Evolutionary conservation across 2,113 vertebrate genomes (phyloP), one percentile per base, ranked within the genome.

Genomic region (Australoheros scitulus): DNA sequence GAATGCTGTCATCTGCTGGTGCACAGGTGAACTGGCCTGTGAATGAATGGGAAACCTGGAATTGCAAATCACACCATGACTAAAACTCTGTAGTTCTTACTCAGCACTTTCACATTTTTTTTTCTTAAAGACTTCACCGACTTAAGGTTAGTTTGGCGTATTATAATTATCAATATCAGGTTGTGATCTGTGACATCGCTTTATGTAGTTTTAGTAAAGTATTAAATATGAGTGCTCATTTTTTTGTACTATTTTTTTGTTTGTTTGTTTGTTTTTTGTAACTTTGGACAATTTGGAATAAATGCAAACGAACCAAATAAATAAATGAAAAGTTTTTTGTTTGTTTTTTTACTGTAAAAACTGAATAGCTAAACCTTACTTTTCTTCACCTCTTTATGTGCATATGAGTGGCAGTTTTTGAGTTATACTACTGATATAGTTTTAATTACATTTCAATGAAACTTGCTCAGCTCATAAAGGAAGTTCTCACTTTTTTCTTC

Each of bases 1-100:
- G 15, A 81, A 89, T 83, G 85, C 85, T 89, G 76, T 79, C 88
- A 87, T 87, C 93, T 92, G 68, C 86, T 84, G 83, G 82, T 38
- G 70, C 41, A 6, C 26, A 75, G 81, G 76, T 78, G 80, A 79
- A 89, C 11, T 89, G 81, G 38, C 70, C 24, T 8, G n/a, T 41
- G 3, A 74, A 55, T 56, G n/a, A n/a, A n/a, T n/a, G 4, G 56
- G 76, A 77, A 50, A 13, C n/a, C 36, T 38, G 26, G 6, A 13
- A 58, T 3, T 26, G 11, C 26, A 11, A 50, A 64, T 83, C 72
- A 52, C 11, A 47, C 11, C 50, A 11, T 34, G 29, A 56, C 47
- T 77, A 83, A 60, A 1, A 5, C 29, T n/a, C 26, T 79, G 47
- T 50, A 34, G 68, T 55, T 72, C 68, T 72, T 55, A 55, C 18